Conservation (phyloP, 2,113 vertebrate genomes). For the Chloropsis cyanopogon region DNA sequence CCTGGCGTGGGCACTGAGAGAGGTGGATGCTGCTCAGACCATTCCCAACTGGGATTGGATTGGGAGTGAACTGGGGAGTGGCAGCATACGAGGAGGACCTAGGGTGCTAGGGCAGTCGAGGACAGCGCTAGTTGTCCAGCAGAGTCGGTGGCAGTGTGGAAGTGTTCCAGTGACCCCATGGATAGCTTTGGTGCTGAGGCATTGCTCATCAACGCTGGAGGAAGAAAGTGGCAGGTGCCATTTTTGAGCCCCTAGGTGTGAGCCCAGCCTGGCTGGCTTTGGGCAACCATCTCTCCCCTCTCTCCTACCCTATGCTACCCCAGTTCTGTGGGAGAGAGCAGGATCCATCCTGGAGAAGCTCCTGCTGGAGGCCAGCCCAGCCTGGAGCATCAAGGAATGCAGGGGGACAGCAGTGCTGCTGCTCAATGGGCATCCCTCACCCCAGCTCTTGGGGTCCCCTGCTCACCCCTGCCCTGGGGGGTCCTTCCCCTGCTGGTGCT, state of each 20-base stretch:
- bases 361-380: background rate
- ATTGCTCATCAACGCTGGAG: rapidly evolving
- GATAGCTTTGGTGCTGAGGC: background rate
- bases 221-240: background rate
- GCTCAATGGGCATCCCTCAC: background rate
- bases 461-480: background rate
- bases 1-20: background rate
- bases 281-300: background rate
- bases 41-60: background rate
- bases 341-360: background rate
- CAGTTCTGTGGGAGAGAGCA: background rate
- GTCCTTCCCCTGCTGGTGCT: background rate
- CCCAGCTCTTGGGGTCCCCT: background rate
- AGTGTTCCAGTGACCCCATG: background rate
- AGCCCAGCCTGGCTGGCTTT: background rate
- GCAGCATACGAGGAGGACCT: background rate
- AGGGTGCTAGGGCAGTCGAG: background rate
- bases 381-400: background rate
- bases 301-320: rapidly evolving
- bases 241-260: background rate
- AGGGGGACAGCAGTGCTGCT: background rate
- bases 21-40: background rate
- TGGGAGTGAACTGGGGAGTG: background rate
- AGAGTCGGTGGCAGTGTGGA: background rate
- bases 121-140: background rate